These are phyloP conservation scores for Beaufortia kweichowensis DNA, from an alignment of 2,113 vertebrate species.

Conservation along the genomic window DNA sequence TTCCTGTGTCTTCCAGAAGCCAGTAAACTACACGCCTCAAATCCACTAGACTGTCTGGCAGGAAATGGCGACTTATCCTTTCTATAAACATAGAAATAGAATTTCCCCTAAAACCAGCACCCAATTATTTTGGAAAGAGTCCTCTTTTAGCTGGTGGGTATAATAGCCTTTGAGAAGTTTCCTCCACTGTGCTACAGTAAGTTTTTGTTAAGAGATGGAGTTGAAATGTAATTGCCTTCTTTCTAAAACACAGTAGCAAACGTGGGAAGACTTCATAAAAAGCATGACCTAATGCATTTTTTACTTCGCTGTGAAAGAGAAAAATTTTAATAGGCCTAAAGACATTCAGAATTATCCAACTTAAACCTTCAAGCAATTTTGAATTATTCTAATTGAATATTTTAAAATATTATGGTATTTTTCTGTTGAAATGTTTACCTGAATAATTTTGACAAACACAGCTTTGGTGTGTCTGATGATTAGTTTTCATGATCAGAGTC, in stretches of 20 bases:
- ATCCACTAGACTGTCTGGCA: slow-evolving; percentile 40
- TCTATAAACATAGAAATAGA: slow-evolving; percentile 54
- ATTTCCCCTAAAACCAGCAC: slow-evolving; percentile 44
- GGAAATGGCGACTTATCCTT: neutral
- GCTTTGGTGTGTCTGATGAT: too few species aligned
- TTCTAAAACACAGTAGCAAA: neutral
- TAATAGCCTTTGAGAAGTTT: neutral
- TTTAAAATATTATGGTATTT: neutral
- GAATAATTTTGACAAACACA: too few species aligned
- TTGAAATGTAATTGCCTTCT: neutral
- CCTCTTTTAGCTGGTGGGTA: slow-evolving; percentile 9
- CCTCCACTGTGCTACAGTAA: neutral
- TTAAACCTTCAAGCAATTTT: neutral
- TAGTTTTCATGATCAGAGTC: too few species aligned
- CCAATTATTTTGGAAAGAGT: slow-evolving; percentile 52
- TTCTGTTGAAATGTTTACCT: too few species aligned
- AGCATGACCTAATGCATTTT: neutral
- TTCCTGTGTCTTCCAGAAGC: slow-evolving; percentile 14
- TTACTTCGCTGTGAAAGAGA: neutral
- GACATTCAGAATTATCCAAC: neutral
- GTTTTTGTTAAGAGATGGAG: neutral
- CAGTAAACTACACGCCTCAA: neutral
- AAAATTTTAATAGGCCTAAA: neutral
- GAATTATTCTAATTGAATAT: neutral
- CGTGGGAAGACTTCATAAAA: neutral